phyloP scores from a whole-genome alignment of 2,888 invertebrate species.

The Cheilosia vulpina region DNA sequence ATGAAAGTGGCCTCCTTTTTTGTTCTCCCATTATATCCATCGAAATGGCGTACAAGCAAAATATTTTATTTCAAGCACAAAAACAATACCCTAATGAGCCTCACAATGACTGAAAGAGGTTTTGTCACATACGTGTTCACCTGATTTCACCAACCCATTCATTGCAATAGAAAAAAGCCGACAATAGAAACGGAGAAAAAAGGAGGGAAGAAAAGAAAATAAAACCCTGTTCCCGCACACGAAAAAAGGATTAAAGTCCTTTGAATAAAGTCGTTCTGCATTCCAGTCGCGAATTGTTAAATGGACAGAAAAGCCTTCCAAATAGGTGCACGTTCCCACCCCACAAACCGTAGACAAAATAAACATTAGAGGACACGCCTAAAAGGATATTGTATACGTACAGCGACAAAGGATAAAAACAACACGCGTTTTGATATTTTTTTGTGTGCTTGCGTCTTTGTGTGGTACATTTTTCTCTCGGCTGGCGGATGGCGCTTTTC shows the following conservation, averaged over 20 bases:
- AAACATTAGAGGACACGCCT: conserved; percentile 36
- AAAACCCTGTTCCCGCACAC: not conserved
- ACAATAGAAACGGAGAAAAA: not conserved
- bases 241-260: conserved; percentile 48
- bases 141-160: conserved; percentile 41
- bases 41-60: conserved; percentile 49
- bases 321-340: conserved; percentile 4
- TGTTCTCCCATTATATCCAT: conserved; percentile 15
- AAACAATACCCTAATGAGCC: conserved; percentile 53
- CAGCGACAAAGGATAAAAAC: conserved; percentile 30
- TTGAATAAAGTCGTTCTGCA: conserved; percentile 48
- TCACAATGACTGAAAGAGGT: conserved; percentile 43
- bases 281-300: conserved; percentile 63
- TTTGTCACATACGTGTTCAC: conserved; percentile 56
- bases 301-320: conserved; percentile 57
- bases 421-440: conserved; percentile 33
- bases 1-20: not conserved
- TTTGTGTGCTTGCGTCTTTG: conserved; percentile 19
- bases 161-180: conserved; percentile 11
- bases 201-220: not conserved
- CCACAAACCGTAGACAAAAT: conserved; percentile 24
- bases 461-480: conserved; percentile 14
- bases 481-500: conserved; percentile 37
- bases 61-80: conserved; percentile 32
- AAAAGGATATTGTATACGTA: conserved; percentile 16